Base-by-base conservation (phyloP, 1,140 invertebrate species). In the Homalodisca vitripennis region DNA sequence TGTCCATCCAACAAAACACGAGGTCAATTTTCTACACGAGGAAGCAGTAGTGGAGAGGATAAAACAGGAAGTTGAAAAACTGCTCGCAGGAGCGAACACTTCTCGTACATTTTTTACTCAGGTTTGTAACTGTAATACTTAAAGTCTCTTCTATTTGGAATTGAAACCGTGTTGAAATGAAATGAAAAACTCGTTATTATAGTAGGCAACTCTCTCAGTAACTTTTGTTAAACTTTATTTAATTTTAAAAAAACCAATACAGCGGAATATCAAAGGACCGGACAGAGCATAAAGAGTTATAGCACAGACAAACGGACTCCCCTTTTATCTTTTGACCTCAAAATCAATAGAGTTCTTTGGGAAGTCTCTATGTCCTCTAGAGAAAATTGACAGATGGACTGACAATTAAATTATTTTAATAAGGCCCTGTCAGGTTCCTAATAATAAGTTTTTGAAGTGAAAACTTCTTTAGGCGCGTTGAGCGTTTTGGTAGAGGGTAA, bases 1-100 rank as follows among this genome's bases (percentile, higher is more conserved):
- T 83, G 92, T 98, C 0, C 97, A 98, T 82, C 97, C 97, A 20
- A 98, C 95, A 1, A 99, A 99, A 83, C 90, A 97, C 75, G 95
- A 98, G 84, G 88, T 90, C 30, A 88, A 92, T 74, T 98, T 98
- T 80, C 84, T 98, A 34, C 89, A 98, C 78, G 94, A 98, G 81
- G 92, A 95, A 70, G 83, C 88, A 70, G 95, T 98, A 31, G 87
- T 97, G 73, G 91, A 95, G 73, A 87, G 73, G 87, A 87, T 98
- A 1, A 90, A 91, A 76, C 80, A 82, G 51, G 84, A 84, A 20
- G 80, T 98, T n/a, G 94, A 98, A 78, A 83, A 84, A 13, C 89
- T 88, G 78, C 78, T 98, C 1, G 79, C 94, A 0, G 87, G 87
- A 22, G 90, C 89, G 66, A 95, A 94, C 79, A 84, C 88, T 46